phyloP scores from a whole-genome alignment of 2,888 invertebrate species.

The Acronicta alni region DNA sequence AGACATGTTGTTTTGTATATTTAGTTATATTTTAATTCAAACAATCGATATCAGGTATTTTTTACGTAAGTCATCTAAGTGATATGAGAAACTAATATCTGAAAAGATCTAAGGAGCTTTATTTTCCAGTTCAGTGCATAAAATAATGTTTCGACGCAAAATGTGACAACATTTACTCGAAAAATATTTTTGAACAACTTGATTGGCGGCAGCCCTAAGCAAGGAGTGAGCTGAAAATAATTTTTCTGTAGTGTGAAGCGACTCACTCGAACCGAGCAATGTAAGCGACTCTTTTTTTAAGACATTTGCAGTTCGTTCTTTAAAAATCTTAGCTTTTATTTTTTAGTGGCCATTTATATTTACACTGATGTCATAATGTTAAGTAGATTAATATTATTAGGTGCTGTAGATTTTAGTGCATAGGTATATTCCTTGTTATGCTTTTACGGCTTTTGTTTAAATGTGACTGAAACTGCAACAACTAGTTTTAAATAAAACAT shows the following conservation, averaged over 20 bases:
- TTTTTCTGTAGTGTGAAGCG: constrained; percentile 62
- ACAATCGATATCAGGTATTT: no score
- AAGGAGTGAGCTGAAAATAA: constrained; percentile 61
- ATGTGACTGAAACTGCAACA: no score
- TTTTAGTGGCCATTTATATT: constrained; percentile 44
- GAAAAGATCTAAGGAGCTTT: not conserved
- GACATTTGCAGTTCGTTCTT: constrained; percentile 47
- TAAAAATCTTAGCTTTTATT: constrained; percentile 47
- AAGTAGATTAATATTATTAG: not conserved
- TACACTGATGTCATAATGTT: constrained; percentile 25
- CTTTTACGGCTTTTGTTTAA: no score
- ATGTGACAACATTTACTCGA: not conserved
- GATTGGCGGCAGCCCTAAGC: constrained; percentile 59
- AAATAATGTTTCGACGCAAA: not conserved
- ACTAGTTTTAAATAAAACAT: no score
- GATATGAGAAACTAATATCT: no score
- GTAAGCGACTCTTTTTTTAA: constrained; percentile 51
- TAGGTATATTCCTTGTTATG: no score
- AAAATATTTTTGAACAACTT: constrained; percentile 2
- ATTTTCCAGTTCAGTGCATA: not conserved
- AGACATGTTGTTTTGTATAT: not conserved
- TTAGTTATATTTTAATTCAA: no score
- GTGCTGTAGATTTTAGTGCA: no score
- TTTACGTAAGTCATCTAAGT: no score
- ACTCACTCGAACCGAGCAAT: constrained; percentile 41